These are phyloP conservation scores for Ellobium chinense DNA, from an alignment of 2,888 invertebrate genomes.

Conservation along the genomic window DNA sequence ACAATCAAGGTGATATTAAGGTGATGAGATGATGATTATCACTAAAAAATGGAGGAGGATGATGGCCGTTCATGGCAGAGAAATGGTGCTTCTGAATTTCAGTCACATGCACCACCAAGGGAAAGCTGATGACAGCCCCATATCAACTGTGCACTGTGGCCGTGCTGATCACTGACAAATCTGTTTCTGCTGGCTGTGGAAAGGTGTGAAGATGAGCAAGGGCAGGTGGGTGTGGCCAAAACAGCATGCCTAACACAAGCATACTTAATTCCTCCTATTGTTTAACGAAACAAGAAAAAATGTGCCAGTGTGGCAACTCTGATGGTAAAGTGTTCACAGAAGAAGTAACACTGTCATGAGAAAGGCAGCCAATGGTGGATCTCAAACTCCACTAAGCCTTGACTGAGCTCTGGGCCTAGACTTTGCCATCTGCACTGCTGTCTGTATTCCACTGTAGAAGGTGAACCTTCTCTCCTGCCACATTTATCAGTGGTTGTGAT, in stretches of 20 bases:
- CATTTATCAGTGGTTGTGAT: neutral
- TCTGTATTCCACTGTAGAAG: neutral
- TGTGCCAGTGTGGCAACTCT: neutral
- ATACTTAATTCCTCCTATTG: no score
- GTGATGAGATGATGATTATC: constrained; percentile 4
- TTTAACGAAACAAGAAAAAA: neutral
- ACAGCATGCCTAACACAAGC: no score
- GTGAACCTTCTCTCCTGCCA: neutral
- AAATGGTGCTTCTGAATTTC: neutral
- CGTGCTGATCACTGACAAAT: no score
- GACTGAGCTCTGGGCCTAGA: no score
- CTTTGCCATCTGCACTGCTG: neutral
- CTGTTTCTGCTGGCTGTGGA: neutral
- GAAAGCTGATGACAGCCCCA: neutral
- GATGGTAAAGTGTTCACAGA: no score
- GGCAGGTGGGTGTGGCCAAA: no score
- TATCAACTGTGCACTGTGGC: no score
- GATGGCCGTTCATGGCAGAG: neutral
- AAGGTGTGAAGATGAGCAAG: no score
- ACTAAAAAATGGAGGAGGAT: neutral
- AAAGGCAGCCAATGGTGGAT: no score
- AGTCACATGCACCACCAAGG: neutral
- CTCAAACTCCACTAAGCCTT: no score
- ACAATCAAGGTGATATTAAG: neutral
- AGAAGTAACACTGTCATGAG: no score